Evolutionary conservation across 2,888 invertebrate genomes (phyloP).

Genomic region (Alloscopus bannaensis): DNA sequence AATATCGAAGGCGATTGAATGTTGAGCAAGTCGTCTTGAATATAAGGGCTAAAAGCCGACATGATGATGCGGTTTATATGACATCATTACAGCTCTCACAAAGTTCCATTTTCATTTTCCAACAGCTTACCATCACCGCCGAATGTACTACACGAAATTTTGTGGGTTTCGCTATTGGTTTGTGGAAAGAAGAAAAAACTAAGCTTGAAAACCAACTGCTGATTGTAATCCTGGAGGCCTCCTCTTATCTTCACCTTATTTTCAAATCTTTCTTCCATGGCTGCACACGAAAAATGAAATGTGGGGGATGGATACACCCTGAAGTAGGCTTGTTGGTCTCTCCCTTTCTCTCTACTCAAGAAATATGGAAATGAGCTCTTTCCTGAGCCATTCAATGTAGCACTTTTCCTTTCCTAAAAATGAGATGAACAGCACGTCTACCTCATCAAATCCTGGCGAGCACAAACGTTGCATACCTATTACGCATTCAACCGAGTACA

Average conservation of each 20-base stretch:
- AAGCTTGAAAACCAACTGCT: constrained; percentile 10
- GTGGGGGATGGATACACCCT: neutral
- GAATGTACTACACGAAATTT: too few species aligned
- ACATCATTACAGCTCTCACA: neutral
- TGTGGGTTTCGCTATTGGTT: too few species aligned
- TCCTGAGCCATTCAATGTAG: constrained; percentile 46
- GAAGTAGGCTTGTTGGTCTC: neutral
- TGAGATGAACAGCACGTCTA: constrained; percentile 40
- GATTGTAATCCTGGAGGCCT: constrained; percentile 39
- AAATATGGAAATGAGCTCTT: constrained; percentile 49
- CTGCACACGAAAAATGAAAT: constrained; percentile 11
- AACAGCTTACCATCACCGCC: neutral
- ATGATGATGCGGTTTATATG: constrained; percentile 29
- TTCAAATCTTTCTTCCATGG: constrained; percentile 30
- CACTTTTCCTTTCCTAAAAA: constrained; percentile 27
- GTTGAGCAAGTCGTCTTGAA: neutral
- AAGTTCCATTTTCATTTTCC: constrained; percentile 3
- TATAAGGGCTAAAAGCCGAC: neutral
- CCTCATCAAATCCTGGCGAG: constrained; percentile 49
- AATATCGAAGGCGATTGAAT: too few species aligned
- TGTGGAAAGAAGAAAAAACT: neutral
- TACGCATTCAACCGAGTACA: too few species aligned
- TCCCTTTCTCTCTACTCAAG: neutral
- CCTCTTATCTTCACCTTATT: constrained; percentile 43
- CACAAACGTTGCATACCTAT: constrained; percentile 28